phyloP scores from a whole-genome alignment of 1,140 invertebrate species.

The Caenorhabditis inopinata region DNA sequence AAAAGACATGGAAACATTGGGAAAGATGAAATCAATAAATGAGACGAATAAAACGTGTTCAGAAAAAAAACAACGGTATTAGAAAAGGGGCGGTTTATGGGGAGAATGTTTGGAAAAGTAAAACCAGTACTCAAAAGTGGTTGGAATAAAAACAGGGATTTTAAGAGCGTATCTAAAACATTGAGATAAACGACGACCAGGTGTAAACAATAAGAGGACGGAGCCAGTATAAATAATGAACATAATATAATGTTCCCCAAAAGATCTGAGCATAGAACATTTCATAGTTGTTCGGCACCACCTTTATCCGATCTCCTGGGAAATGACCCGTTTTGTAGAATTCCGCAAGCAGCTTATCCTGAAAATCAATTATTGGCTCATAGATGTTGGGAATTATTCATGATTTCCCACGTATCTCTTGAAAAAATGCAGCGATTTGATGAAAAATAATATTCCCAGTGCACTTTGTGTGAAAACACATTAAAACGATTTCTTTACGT shows the following conservation, averaged over 20 bases:
- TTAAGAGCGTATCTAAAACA: neutral
- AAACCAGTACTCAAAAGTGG: neutral
- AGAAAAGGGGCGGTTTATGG: neutral
- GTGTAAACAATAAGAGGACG: neutral
- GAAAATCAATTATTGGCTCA: constrained; percentile 25
- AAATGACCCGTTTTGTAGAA: constrained; percentile 56
- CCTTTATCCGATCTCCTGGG: constrained; percentile 37
- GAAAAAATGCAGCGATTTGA: no score
- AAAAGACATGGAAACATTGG: constrained; percentile 24
- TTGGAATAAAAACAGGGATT: neutral
- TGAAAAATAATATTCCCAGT: no score
- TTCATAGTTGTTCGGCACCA: constrained; percentile 26
- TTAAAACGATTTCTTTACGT: no score
- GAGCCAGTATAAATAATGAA: constrained; percentile 56
- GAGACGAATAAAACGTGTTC: neutral
- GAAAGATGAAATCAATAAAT: constrained; percentile 7
- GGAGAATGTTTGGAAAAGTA: neutral
- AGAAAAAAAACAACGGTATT: neutral
- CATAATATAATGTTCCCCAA: constrained; percentile 58
- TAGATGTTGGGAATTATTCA: no score
- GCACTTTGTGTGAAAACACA: no score
- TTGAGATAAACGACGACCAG: constrained; percentile 6
- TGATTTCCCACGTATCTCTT: no score
- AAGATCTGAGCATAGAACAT: constrained; percentile 49
- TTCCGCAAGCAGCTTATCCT: constrained; percentile 55